phyloP scores from a whole-genome alignment of 2,113 vertebrate species.

The Hassar affinis region DNA sequence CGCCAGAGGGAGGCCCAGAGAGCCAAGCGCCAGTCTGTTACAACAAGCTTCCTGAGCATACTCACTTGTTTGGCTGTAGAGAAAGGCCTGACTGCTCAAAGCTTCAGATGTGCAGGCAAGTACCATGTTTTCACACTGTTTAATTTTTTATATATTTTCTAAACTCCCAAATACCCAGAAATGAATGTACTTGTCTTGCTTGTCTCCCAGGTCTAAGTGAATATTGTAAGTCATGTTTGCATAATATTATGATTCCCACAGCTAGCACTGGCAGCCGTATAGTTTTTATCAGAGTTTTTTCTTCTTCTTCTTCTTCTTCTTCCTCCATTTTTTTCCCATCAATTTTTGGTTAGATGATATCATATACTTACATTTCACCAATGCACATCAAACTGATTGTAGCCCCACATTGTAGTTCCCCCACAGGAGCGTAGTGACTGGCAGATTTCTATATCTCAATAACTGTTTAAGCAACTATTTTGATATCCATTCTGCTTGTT shows the following conservation, averaged over 20 bases:
- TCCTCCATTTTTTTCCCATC: no score
- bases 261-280: no score
- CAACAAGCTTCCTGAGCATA: conserved; percentile 95
- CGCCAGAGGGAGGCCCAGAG: conserved; percentile 71
- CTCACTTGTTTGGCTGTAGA: conserved; percentile 91
- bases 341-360: no score
- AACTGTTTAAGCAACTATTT: no score
- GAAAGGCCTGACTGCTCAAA: conserved; percentile 93
- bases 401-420: no score
- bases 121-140: background rate
- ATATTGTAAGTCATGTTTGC: background rate
- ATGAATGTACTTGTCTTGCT: background rate
- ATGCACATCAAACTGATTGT: no score
- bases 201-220: background rate
- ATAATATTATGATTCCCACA: background rate
- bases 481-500: no score
- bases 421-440: no score
- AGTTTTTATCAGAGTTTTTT: no score
- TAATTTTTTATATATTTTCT: background rate
- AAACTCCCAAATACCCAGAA: background rate
- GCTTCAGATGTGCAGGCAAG: conserved; percentile 97
- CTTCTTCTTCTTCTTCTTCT: no score
- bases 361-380: no score
- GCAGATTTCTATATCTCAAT: no score
- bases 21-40: conserved; percentile 90